Conservation (phyloP, 2,888 invertebrate genomes). For the Syrista parreyssii region DNA sequence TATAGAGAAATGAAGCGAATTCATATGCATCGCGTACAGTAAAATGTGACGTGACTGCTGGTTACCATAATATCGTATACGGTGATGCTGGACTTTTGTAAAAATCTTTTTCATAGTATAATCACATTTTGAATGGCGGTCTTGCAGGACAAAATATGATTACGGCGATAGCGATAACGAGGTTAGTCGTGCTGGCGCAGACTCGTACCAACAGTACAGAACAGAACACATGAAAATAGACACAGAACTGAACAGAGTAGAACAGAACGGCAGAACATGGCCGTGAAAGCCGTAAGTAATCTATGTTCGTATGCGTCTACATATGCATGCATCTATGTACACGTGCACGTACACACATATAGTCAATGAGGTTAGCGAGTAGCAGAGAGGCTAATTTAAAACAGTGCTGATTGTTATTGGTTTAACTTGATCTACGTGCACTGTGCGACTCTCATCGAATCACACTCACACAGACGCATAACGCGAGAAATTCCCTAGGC, state of each 20-base stretch:
- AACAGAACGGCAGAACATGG: not conserved
- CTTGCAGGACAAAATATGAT: slow-evolving; percentile 53
- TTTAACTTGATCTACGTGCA: slow-evolving; percentile 14
- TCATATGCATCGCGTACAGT: not conserved
- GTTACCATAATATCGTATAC: not conserved
- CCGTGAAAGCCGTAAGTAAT: not conserved
- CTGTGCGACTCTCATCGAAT: not conserved
- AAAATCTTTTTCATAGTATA: slow-evolving; percentile 28
- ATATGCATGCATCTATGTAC: not conserved
- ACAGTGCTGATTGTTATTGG: slow-evolving; percentile 33
- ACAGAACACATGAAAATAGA: not conserved
- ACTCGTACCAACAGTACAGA: not conserved
- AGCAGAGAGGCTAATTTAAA: slow-evolving; percentile 30
- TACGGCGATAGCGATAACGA: slow-evolving; percentile 54
- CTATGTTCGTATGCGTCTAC: not conserved
- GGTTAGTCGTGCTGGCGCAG: slow-evolving; percentile 48
- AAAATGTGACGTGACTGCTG: not conserved
- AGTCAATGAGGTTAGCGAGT: not conserved
- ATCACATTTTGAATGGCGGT: slow-evolving; percentile 42
- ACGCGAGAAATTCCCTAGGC: not conserved
- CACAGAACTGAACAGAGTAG: not conserved
- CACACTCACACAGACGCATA: not conserved
- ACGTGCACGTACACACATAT: not conserved
- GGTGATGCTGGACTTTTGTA: not conserved
- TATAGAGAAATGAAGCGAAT: not conserved